Evolutionary conservation across 2,888 invertebrate species (phyloP), one percentile per base, ranked within the genome.

Genomic region (Hanleya hanleyi): DNA sequence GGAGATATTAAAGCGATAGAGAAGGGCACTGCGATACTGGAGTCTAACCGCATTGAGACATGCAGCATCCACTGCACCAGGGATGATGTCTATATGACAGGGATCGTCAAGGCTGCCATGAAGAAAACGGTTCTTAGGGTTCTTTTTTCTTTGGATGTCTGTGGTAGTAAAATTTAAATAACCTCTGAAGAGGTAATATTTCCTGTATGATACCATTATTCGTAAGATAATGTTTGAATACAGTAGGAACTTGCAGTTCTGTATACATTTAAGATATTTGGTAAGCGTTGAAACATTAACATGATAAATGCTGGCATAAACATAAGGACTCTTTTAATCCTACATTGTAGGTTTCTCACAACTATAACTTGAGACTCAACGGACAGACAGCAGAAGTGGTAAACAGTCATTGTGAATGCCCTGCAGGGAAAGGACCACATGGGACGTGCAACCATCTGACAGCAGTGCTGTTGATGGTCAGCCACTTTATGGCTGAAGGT

Each of bases 371-470:
- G n/a, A 41, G 47, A n/a, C 47, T 41, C n/a, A 15, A 12, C 12
- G n/a, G 12, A 12, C 12, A n/a, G n/a, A n/a, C n/a, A 15, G 62
- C 32, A 62, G 62, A 62, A 32, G 33, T 62, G 7, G 5, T 62
- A 7, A 62, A 62, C 22, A 12, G 32, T 7, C 62, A 62, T 32
- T 62, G 62, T 36, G 62, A 77, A 51, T 75, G 75, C 50, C 75
- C 77, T 35, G 51, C 69, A 33, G 77, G 77, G 18, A 72, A 66
- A 64, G 71, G 77, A 3, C 67, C 77, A 7, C 68, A 72, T 57
- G 69, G 70, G 26, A 75, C 77, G 9, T 77, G 77, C 57, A 77
- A 74, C 38, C 77, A 77, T 57, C 9, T 75, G 26, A 75, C 72
- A 18, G 67, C 75, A n/a, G 75, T 75, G 2, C 36, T 75, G 37